Evolutionary conservation across 1,140 invertebrate genomes (phyloP).

Genomic region (Paraescarpia echinospica): DNA sequence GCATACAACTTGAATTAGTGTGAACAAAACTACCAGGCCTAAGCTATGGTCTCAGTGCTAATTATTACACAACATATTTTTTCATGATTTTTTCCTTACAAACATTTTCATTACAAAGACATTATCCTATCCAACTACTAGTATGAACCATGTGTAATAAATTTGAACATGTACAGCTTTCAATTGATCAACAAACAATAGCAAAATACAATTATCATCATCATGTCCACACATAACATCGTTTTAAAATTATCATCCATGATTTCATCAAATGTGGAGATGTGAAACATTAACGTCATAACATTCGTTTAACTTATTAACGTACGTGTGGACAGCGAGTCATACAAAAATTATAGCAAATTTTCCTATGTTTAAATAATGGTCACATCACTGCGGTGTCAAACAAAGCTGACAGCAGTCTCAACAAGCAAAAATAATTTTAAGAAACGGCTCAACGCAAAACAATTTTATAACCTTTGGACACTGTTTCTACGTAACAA

Average conservation of each 20-base stretch:
- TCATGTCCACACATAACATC: background rate
- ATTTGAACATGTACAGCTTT: background rate
- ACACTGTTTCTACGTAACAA: constrained; percentile 5
- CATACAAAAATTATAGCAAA: constrained; percentile 6
- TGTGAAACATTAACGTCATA: background rate
- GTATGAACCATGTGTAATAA: background rate
- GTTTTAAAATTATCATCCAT: background rate
- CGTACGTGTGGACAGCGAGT: background rate
- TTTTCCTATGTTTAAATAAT: constrained; percentile 7
- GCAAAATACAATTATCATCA: background rate
- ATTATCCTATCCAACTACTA: background rate
- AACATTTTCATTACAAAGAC: background rate
- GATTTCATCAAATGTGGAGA: background rate
- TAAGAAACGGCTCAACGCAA: background rate
- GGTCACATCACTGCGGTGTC: background rate
- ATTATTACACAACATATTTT: background rate
- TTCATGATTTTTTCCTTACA: constrained; percentile 6
- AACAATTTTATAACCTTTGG: background rate
- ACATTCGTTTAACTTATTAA: background rate
- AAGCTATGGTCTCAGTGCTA: background rate
- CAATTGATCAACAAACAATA: constrained; percentile 6
- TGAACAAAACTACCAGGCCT: background rate
- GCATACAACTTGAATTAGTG: background rate
- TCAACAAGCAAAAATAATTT: background rate
- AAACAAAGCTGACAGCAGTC: background rate